Evolutionary conservation across 2,797 vertebrate species (phyloP).

Genomic region (Myotis daubentonii): DNA sequence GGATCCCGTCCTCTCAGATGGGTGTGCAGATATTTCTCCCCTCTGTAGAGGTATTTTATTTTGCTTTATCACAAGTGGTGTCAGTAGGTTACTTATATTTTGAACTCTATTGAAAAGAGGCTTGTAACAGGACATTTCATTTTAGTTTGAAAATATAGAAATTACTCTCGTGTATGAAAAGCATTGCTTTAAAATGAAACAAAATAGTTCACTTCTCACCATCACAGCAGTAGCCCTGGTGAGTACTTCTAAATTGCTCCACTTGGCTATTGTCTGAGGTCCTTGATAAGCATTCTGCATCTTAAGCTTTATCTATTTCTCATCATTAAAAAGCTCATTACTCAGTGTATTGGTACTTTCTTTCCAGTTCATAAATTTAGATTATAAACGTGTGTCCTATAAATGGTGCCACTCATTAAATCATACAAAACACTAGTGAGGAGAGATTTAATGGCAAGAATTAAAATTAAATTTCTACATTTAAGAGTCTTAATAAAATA

Average conservation of each 20-base stretch:
- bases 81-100: conserved; percentile 75
- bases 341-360: conserved; percentile 72
- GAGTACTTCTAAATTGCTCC: conserved; percentile 82
- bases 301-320: conserved; percentile 81
- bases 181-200: conserved; percentile 79
- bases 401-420: conserved; percentile 68
- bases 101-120: conserved; percentile 59
- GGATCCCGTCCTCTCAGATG: background rate
- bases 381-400: conserved; percentile 72
- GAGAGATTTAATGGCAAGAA: conserved; percentile 61
- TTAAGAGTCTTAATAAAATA: conserved; percentile 69
- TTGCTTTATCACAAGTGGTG: conserved; percentile 65
- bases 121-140: conserved; percentile 76
- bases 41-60: conserved; percentile 53
- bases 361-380: conserved; percentile 76
- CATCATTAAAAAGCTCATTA: conserved; percentile 81
- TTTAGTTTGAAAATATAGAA: conserved; percentile 81
- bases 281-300: conserved; percentile 81
- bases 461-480: conserved; percentile 70
- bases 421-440: conserved; percentile 46
- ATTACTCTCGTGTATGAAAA: conserved; percentile 75
- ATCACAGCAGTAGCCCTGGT: conserved; percentile 79
- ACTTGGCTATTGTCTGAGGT: conserved; percentile 80
- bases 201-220: conserved; percentile 75
- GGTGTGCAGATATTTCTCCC: conserved; percentile 49